Percentiles rank a stretch among this genome's conserved stretches.
phyloP scores from a whole-genome alignment of 2,797 vertebrate species.

The Aulostomus chinensis region DNA sequence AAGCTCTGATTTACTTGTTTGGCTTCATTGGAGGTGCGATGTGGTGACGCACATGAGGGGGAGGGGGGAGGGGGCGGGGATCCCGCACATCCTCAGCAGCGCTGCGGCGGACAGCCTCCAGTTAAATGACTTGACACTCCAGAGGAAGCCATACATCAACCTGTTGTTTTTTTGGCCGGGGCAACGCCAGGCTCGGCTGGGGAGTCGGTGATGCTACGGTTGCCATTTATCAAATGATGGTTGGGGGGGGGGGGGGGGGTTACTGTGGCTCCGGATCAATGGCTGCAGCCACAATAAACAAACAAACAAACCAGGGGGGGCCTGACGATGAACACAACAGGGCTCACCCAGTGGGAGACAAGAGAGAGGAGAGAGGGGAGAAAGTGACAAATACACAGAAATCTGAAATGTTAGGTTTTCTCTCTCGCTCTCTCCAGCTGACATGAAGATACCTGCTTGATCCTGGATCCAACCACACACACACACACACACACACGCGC shows the following conservation, averaged over 20 bases:
- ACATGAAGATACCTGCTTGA: slow-evolving; percentile 18
- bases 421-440: background rate
- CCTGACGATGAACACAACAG: slow-evolving; percentile 61
- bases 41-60: slow-evolving; percentile 21
- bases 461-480: slow-evolving; percentile 1
- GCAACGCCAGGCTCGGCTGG: slow-evolving; percentile 54
- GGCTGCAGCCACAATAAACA: slow-evolving; percentile 54
- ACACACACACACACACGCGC: background rate
- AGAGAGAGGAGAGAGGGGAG: slow-evolving; percentile 8
- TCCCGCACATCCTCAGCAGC: slow-evolving; percentile 18
- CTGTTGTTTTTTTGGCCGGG: slow-evolving; percentile 67
- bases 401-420: slow-evolving; percentile 11
- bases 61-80: background rate
- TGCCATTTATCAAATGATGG: slow-evolving; percentile 78
- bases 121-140: slow-evolving; percentile 67
- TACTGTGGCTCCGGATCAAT: slow-evolving; percentile 62
- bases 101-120: slow-evolving; percentile 31
- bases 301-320: slow-evolving; percentile 62
- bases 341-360: slow-evolving; percentile 39
- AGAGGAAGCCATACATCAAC: slow-evolving; percentile 75
- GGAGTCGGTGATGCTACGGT: slow-evolving; percentile 69
- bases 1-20: slow-evolving; percentile 5
- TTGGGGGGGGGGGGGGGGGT: too few species aligned
- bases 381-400: slow-evolving; percentile 25
- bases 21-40: background rate